These are phyloP conservation scores for Triplophysa dalaica DNA, from an alignment of 2,113 vertebrate species.

Conservation along the genomic window DNA sequence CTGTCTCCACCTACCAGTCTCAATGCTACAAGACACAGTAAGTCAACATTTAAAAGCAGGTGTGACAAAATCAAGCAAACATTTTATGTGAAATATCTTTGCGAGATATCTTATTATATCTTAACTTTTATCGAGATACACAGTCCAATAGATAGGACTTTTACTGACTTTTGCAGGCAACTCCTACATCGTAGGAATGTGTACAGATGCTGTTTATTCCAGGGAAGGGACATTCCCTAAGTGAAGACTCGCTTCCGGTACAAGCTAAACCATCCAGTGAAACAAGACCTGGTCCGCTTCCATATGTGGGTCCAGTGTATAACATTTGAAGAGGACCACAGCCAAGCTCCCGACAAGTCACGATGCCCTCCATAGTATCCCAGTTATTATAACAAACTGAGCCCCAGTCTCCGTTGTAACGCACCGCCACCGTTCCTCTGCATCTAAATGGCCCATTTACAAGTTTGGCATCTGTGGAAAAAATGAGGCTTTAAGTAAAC, in stretches of 20 bases:
- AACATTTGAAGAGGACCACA: background rate
- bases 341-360: background rate
- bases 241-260: background rate
- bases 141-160: background rate
- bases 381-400: background rate
- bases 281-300: background rate
- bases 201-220: background rate
- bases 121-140: background rate
- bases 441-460: background rate
- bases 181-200: conserved; percentile 10
- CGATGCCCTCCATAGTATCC: background rate
- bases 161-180: background rate
- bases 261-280: background rate
- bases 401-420: background rate
- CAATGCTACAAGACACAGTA: background rate
- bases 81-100: no score
- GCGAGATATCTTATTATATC: background rate
- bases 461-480: background rate
- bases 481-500: background rate
- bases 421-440: background rate
- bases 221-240: background rate
- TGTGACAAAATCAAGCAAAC: no score
- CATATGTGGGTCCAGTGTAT: background rate
- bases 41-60: background rate
- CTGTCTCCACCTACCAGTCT: background rate